These are phyloP conservation scores for Palythoa grandis DNA, from an alignment of 92 coral and sea anemone species.

Conservation along the genomic window DNA sequence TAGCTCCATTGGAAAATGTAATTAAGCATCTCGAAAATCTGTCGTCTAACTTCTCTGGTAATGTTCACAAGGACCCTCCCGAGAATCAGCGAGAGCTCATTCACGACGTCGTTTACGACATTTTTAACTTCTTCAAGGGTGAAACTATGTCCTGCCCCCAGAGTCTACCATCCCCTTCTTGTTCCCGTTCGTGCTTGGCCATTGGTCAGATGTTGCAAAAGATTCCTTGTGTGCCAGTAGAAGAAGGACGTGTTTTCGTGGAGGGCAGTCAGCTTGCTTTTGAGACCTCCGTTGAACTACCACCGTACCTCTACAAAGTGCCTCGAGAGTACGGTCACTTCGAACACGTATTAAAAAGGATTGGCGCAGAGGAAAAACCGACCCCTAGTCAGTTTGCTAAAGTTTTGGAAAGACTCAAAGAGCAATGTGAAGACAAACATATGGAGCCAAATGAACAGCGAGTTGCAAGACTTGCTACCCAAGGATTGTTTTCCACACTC, in stretches of 20 bases:
- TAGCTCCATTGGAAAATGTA: slow-evolving; percentile 85
- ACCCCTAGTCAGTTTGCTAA: slow-evolving; percentile 84
- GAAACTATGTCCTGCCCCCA: slow-evolving; percentile 68
- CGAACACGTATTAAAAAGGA: slow-evolving; percentile 87
- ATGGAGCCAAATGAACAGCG: slow-evolving; percentile 88
- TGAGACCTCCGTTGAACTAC: slow-evolving; percentile 70
- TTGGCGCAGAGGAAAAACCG: slow-evolving; percentile 92
- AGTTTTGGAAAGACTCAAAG: slow-evolving; percentile 81
- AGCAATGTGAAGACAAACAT: slow-evolving; percentile 80
- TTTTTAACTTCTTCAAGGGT: slow-evolving; percentile 76
- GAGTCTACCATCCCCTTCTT: slow-evolving; percentile 67
- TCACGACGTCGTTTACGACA: slow-evolving; percentile 79
- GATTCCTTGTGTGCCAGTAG: slow-evolving; percentile 86
- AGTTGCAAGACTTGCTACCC: slow-evolving; percentile 83
- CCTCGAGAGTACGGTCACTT: slow-evolving; percentile 94
- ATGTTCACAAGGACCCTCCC: slow-evolving; percentile 87
- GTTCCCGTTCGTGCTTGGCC: slow-evolving; percentile 75
- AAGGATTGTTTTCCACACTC: slow-evolving; percentile 81
- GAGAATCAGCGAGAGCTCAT: slow-evolving; percentile 86
- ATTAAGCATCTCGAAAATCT: slow-evolving; percentile 81
- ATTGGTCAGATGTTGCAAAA: slow-evolving; percentile 75
- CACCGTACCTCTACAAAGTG: slow-evolving; percentile 93
- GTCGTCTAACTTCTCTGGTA: slow-evolving; percentile 75
- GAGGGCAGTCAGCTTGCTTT: slow-evolving; percentile 87
- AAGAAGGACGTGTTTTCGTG: slow-evolving; percentile 85